These are phyloP conservation scores for Cryptocheilus praepositus DNA, from an alignment of 2,888 invertebrate species.

Conservation along the genomic window DNA sequence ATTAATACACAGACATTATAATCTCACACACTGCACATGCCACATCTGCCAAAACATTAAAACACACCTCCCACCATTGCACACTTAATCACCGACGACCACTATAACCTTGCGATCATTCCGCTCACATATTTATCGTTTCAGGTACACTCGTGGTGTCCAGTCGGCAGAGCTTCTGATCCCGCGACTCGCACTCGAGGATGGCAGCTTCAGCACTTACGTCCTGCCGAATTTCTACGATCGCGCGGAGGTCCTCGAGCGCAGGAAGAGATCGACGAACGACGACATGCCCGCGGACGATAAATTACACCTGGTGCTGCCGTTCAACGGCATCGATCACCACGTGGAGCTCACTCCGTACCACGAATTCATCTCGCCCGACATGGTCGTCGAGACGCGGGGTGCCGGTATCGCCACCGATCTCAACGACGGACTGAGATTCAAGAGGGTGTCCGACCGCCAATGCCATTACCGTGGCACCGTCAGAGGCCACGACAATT, in stretches of 20 bases:
- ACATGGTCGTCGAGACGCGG: slow-evolving; percentile 84
- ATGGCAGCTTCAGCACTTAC: slow-evolving; percentile 75
- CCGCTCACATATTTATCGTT: not conserved
- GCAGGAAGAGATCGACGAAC: slow-evolving; percentile 46
- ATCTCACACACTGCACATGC: too few relatives aligned
- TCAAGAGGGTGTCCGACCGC: slow-evolving; percentile 56
- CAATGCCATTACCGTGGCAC: slow-evolving; percentile 77
- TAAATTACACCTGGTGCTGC: slow-evolving; percentile 65
- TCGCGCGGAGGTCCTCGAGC: slow-evolving; percentile 48
- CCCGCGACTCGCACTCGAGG: slow-evolving; percentile 73
- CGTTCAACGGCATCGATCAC: slow-evolving; percentile 68
- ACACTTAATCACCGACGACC: too few relatives aligned
- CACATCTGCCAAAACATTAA: too few relatives aligned
- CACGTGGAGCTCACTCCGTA: slow-evolving; percentile 77
- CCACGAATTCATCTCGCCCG: slow-evolving; percentile 76
- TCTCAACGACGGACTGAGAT: slow-evolving; percentile 55
- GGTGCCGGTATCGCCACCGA: slow-evolving; percentile 75
- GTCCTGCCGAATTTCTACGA: slow-evolving; percentile 75
- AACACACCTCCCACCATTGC: too few relatives aligned
- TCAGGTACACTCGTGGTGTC: slow-evolving; percentile 76
- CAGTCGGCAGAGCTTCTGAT: slow-evolving; percentile 74
- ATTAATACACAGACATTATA: too few relatives aligned
- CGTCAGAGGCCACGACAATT: slow-evolving; percentile 72
- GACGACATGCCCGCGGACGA: slow-evolving; percentile 22
- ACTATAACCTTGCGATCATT: too few relatives aligned